Base-by-base conservation (phyloP, 2,113 vertebrate species). In the Agapornis roseicollis region DNA sequence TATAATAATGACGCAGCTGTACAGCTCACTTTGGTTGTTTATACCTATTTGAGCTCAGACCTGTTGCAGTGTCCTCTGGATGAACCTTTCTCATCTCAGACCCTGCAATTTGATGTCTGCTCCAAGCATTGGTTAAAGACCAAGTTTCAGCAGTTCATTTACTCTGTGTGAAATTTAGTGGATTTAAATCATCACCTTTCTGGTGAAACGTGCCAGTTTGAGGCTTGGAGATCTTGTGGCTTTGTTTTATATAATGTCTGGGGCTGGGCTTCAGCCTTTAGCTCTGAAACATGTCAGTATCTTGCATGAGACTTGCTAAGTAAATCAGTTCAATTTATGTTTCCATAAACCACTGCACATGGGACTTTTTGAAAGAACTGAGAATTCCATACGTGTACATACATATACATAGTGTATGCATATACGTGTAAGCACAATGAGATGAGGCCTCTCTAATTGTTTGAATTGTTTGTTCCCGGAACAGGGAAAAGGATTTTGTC, bases 111-210 rank as follows among this genome's bases (percentile, higher is more conserved):
- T 91, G 79, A 93, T 91, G 66, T 94, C 94, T 94, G 84, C 46
- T 94, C 80, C 85, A 94, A 92, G 88, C 95, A 79, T 89, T 96
- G 89, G 95, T 95, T 80, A 49, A 95, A 95, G 85, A 85, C 91
- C 83, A 80, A 87, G 88, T 96, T 97, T 94, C 91, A 60, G 89
- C 93, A 94, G 90, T 92, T 92, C 65, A 64, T 90, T 95, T 94
- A 41, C 60, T 84, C 86, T 79, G 78, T 96, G 90, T 86, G 89
- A 96, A 85, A 95, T 50, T 88, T 61, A 76, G 89, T 39, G 61
- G 83, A 80, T 95, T 97, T 94, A 96, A 91, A 41, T 97, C 93
- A 27, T 96, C 96, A 92, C 94, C 94, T 94, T 92, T 89, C 61
- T 85, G 78, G 93, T 84, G 91, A 81, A 95, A 83, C 13, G 3